Evolutionary conservation across 2,797 vertebrate genomes (phyloP).

Genomic region (Chelonia mydas): DNA sequence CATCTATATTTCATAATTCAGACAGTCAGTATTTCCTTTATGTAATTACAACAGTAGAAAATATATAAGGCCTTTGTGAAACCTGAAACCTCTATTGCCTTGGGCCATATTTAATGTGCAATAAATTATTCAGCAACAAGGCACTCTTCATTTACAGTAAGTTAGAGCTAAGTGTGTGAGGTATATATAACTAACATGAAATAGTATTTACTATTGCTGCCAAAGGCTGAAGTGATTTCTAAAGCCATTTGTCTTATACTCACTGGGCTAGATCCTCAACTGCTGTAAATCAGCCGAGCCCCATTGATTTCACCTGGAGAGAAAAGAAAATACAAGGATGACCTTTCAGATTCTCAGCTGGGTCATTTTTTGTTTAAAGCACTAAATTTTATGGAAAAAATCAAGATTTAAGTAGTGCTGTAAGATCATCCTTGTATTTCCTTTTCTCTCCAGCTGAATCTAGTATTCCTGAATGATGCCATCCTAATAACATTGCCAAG

Average conservation of each 20-base stretch:
- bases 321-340: background rate
- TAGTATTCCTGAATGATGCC: background rate
- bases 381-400: background rate
- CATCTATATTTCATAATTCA: conserved; percentile 79
- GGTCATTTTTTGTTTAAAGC: background rate
- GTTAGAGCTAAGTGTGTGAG: conserved; percentile 65
- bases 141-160: conserved; percentile 74
- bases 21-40: conserved; percentile 77
- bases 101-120: conserved; percentile 73
- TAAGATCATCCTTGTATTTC: conserved; percentile 7
- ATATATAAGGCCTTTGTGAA: conserved; percentile 71
- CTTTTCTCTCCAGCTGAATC: background rate
- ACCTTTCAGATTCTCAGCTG: background rate
- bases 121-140: conserved; percentile 82
- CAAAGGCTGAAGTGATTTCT: conserved; percentile 62
- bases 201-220: conserved; percentile 21
- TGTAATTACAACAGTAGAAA: conserved; percentile 68
- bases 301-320: conserved; percentile 38
- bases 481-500: background rate
- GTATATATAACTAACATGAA: conserved; percentile 61
- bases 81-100: conserved; percentile 72
- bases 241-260: conserved; percentile 35
- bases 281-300: conserved; percentile 30
- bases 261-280: conserved; percentile 18
- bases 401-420: background rate